phyloP scores from a whole-genome alignment of 2,888 invertebrate genomes.

The Griposia aprilina region DNA sequence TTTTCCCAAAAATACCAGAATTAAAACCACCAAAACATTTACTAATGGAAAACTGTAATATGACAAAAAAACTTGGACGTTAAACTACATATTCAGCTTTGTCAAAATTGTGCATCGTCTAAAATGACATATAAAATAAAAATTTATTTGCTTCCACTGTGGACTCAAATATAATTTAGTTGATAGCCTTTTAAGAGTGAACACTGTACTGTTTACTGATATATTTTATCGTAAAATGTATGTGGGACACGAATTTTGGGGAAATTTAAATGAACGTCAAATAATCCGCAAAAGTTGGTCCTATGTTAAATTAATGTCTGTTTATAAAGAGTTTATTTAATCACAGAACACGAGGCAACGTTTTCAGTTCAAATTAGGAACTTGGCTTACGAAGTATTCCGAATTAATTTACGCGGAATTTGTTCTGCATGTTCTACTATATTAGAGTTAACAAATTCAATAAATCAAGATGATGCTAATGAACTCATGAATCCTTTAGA shows the following conservation, averaged over 20 bases:
- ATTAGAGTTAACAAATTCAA: constrained; percentile 40
- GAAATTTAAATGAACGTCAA: constrained; percentile 35
- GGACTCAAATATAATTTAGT: constrained; percentile 34
- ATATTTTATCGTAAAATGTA: constrained; percentile 22
- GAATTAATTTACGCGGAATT: constrained; percentile 53
- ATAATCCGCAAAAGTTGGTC: constrained; percentile 42
- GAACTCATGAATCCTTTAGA: constrained; percentile 23
- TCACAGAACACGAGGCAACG: constrained; percentile 42
- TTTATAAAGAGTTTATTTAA: constrained; percentile 54
- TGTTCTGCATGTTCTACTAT: constrained; percentile 28
- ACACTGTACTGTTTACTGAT: constrained; percentile 33
- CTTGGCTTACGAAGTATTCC: constrained; percentile 47
- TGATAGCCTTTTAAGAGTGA: constrained; percentile 37
- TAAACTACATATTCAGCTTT: constrained; percentile 14
- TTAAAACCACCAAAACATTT: not conserved
- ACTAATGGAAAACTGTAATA: constrained; percentile 9
- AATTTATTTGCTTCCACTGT: constrained; percentile 41
- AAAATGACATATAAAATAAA: constrained; percentile 42
- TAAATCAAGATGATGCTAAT: constrained; percentile 43
- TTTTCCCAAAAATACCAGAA: constrained; percentile 1
- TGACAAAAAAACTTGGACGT: not conserved
- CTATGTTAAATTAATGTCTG: constrained; percentile 44
- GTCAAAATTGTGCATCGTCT: constrained; percentile 34
- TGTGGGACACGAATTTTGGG: constrained; percentile 15
- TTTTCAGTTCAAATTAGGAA: constrained; percentile 53